Evolutionary conservation across 2,113 vertebrate genomes (phyloP), one percentile per base, ranked within the genome.

Genomic region (Anguilla rostrata): DNA sequence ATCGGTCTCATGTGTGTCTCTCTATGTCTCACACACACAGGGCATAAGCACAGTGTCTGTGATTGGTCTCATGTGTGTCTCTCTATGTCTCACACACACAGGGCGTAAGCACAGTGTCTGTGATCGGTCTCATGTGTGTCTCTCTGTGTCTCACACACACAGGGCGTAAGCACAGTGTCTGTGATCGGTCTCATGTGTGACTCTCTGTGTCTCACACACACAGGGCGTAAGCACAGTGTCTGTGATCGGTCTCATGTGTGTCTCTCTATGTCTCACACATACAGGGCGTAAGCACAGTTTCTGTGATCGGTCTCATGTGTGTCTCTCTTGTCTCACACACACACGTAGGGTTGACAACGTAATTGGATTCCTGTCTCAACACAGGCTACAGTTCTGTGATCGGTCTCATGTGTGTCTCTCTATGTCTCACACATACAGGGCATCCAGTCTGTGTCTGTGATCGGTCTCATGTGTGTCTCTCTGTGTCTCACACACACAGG

Each of bases 221-320:
- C 8, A 60, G 14, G 18, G 18, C 18, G 56, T 60, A 20, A 60
- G 56, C 56, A 15, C 18, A 20, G 18, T 26, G 18, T 66, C 22
- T 22, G 5, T 20, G 60, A 20, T 66, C 22, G 5, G 60, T 66
- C 60, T 66, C 60, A 22, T 66, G 9, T 53, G 49, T 53, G 20
- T 66, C 60, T 66, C 3, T 66, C 15, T 60, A 3, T 60, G 56
- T 60, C 56, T 60, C 56, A 16, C 56, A 60, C 18, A 1, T 3
- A n/a, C 89, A 98, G 97, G 94, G 83, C 95, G 86, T 14, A 97
- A 95, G 46, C 95, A 15, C 18, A 20, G 18, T 26, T 3, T 66
- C 22, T 22, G 22, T 20, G 60, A 20, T 66, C 22, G 5, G 60
- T 66, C 60, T 66, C 60, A 22, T 66, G 9, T 53, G 49, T 53